Base-by-base conservation (phyloP, 2,113 vertebrate species). In the Ascaphus truei region DNA sequence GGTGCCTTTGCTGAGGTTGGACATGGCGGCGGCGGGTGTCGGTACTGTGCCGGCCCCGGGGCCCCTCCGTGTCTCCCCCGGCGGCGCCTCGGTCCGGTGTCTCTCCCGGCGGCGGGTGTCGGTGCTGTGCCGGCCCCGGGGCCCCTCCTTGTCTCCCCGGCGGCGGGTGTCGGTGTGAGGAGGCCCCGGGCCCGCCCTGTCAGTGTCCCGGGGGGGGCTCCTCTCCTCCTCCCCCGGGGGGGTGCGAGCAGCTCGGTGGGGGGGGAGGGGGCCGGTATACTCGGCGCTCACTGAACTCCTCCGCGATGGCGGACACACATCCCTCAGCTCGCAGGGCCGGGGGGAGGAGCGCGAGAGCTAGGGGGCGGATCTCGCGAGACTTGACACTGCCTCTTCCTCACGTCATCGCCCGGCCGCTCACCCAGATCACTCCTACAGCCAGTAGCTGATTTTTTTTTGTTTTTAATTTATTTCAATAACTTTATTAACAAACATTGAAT, bases 1-100 rank as follows among this genome's bases (percentile, higher is more conserved):
- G 76, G 88, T 86, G 85, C 93, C 93, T 93, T 95, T 96, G 91
- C 93, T 95, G 87, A 96, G 92, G 90, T 96, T 96, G 85, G 95
- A 96, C 95, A 96, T 98, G 90, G 86, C 85, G 85, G 75, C 75
- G 69, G 73, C 33, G n/a, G n/a, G n/a, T 48, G 5, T 25, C 30
- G 12, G 25, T 39, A 45, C 18, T 39, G 10, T 39, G 33, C 52
- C 67, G 67, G 67, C 67, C 57, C 67, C 67, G 67, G 67, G 67
- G 67, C 67, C 67, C 67, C 67, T 69, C 67, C 67, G 51, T 69
- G 26, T 69, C 55, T 69, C 67, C 56, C 57, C 66, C 64, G n/a
- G n/a, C n/a, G n/a, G n/a, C n/a, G n/a, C n/a, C n/a, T n/a, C n/a
- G n/a, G n/a, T n/a, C n/a, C n/a, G n/a, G n/a, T n/a, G n/a, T n/a